phyloP scores from a whole-genome alignment of 2,888 invertebrate genomes.

The Lomographa bimaculata region DNA sequence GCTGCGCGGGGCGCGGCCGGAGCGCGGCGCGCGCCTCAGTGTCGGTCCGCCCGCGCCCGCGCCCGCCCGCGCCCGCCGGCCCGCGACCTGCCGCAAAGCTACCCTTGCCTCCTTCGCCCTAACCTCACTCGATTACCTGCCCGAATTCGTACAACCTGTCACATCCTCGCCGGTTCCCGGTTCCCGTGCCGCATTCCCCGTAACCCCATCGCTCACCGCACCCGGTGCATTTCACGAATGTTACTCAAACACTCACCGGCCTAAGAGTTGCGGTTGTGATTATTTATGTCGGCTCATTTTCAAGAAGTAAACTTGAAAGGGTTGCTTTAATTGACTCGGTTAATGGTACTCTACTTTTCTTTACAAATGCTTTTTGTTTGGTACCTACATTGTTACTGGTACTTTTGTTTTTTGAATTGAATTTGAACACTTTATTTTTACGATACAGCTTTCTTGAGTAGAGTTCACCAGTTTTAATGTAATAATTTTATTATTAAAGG shows the following conservation, averaged over 20 bases:
- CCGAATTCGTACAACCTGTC: slow-evolving; percentile 55
- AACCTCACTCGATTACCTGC: slow-evolving; percentile 67
- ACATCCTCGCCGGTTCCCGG: slow-evolving; percentile 39
- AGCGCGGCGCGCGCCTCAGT: slow-evolving; percentile 77
- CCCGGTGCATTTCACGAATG: slow-evolving; percentile 31
- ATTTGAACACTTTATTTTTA: too few relatives aligned
- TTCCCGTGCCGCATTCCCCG: slow-evolving; percentile 23
- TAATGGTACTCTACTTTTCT: slow-evolving; percentile 11
- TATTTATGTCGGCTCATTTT: slow-evolving; percentile 26
- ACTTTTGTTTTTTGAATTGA: too few relatives aligned
- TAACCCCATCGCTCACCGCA: slow-evolving; percentile 17
- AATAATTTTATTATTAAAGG: too few relatives aligned
- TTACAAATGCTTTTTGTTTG: too few relatives aligned
- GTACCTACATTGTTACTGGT: too few relatives aligned
- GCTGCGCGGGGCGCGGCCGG: slow-evolving; percentile 45
- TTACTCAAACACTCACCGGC: slow-evolving; percentile 27
- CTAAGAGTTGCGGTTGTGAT: slow-evolving; percentile 31
- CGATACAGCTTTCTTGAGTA: too few relatives aligned
- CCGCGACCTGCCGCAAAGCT: slow-evolving; percentile 69
- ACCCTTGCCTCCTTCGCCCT: slow-evolving; percentile 55
- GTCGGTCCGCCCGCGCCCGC: slow-evolving; percentile 78
- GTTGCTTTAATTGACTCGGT: slow-evolving; percentile 9
- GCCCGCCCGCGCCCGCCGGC: slow-evolving; percentile 69
- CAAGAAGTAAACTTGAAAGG: slow-evolving; percentile 16
- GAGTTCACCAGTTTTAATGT: too few relatives aligned